A percentile compares a stretch with the other conserved stretches of the same genome.
Conservation (phyloP, 2,113 vertebrate genomes). For the Lagopus muta region DNA sequence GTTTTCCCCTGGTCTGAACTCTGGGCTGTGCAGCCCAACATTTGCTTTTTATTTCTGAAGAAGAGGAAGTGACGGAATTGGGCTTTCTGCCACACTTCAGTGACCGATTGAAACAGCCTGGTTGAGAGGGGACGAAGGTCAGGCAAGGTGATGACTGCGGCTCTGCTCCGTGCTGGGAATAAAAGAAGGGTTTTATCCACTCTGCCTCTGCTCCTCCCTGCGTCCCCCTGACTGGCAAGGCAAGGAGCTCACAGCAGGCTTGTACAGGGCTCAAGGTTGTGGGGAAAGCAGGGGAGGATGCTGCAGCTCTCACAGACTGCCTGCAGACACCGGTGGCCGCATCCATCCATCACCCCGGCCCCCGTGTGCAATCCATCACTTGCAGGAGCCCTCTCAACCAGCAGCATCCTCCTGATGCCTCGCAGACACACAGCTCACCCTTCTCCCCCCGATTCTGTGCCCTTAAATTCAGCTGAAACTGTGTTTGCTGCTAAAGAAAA, state of each 20-base stretch:
- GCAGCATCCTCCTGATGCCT: not conserved
- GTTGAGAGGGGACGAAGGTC: not conserved
- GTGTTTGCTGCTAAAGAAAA: not conserved
- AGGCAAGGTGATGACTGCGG: not conserved
- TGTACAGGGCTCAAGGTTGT: not conserved
- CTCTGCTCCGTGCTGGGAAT: not conserved
- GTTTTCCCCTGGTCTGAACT: constrained; percentile 66
- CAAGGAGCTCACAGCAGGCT: not conserved
- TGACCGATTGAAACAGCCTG: not conserved
- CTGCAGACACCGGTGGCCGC: not conserved
- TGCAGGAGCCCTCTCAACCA: not conserved
- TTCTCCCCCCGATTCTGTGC: not conserved
- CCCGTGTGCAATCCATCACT: not conserved
- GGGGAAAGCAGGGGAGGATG: not conserved
- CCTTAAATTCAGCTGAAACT: not conserved
- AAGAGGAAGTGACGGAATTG: not conserved
- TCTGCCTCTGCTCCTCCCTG: not conserved
- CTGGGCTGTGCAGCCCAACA: not conserved
- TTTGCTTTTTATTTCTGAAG: constrained; percentile 67
- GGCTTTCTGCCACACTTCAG: not conserved
- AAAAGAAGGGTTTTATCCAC: not conserved
- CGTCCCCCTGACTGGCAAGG: not conserved
- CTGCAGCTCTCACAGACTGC: not conserved
- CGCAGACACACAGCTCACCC: constrained; percentile 17
- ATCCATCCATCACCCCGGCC: constrained; percentile 15